Conservation (phyloP, 2,113 vertebrate species). For the Chionis minor region DNA sequence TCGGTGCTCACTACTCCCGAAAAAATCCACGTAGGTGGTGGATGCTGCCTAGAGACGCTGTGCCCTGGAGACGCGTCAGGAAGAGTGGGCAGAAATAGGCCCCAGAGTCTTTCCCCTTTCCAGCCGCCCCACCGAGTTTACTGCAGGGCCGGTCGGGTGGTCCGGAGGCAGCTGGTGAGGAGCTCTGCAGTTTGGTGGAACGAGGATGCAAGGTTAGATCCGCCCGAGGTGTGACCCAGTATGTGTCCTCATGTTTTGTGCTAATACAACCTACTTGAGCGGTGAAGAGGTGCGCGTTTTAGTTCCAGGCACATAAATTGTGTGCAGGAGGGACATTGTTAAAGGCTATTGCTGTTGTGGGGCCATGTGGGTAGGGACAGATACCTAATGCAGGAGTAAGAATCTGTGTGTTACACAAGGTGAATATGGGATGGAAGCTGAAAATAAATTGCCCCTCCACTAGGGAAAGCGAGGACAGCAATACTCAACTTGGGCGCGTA, state of each 20-base stretch:
- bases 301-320: neutral
- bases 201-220: neutral
- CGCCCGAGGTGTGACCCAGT: neutral
- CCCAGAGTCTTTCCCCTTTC: accelerated
- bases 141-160: neutral
- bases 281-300: accelerated
- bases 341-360: neutral
- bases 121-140: neutral
- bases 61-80: accelerated
- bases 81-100: accelerated
- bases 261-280: neutral
- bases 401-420: neutral
- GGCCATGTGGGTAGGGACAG: accelerated
- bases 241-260: neutral
- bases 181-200: neutral
- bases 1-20: neutral
- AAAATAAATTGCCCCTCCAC: neutral
- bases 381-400: accelerated
- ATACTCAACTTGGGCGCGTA: accelerated
- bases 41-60: neutral
- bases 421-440: neutral
- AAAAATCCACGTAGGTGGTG: neutral
- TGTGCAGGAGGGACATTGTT: neutral
- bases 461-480: neutral
- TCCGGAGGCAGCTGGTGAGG: neutral